Evolutionary conservation across 2,797 vertebrate species (phyloP).

Genomic region (Sternarchorhynchus goeldii): DNA sequence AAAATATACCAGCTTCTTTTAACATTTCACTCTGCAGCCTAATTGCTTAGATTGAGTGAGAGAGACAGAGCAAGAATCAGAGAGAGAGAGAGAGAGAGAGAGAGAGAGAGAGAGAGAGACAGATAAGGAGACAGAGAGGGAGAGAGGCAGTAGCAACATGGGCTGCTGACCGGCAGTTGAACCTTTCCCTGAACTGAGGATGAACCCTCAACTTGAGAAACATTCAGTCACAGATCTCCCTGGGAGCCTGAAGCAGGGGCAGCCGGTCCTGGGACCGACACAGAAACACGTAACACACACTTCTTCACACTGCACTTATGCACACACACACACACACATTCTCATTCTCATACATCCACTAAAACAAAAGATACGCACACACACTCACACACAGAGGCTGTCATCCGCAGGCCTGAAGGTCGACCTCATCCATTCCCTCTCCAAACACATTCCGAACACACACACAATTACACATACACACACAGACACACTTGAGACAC

Average conservation of each 20-base stretch:
- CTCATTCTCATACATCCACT: conserved; percentile 44
- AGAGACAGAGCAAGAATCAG: conserved; percentile 45
- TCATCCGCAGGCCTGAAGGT: conserved; percentile 36
- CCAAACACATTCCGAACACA: neutral
- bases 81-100: conserved; percentile 38
- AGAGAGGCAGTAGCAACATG: conserved; percentile 59
- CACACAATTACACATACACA: conserved; percentile 1
- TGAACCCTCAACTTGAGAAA: conserved; percentile 82
- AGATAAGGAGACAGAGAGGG: conserved; percentile 45
- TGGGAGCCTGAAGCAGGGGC: conserved; percentile 68
- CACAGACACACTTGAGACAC: neutral
- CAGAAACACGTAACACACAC: conserved; percentile 52
- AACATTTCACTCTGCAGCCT: conserved; percentile 49
- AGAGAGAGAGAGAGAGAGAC: conserved; percentile 47
- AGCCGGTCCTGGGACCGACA: conserved; percentile 61
- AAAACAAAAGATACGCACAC: conserved; percentile 44
- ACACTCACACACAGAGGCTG: conserved; percentile 36
- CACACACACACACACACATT: conserved; percentile 28
- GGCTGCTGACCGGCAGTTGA: conserved; percentile 77
- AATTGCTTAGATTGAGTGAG: conserved; percentile 58
- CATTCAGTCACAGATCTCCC: conserved; percentile 74
- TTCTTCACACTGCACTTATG: conserved; percentile 30
- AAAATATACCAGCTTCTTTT: conserved; percentile 50
- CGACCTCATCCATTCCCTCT: conserved; percentile 9
- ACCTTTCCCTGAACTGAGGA: conserved; percentile 78